Evolutionary conservation across 2,888 invertebrate species (phyloP).

Genomic region (Leptarthrus brevirostris): DNA sequence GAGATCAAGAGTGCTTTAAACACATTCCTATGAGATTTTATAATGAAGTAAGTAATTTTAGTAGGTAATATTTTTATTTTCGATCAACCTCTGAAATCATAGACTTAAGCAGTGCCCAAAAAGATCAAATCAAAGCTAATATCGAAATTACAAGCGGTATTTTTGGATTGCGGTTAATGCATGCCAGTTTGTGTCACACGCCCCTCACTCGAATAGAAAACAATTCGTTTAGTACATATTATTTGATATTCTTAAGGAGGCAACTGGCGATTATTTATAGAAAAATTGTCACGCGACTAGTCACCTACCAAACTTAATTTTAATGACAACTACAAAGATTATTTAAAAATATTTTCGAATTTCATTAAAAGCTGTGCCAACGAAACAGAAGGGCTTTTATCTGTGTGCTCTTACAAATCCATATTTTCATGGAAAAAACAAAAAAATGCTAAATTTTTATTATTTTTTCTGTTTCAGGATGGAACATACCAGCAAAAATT

Average conservation of each 20-base stretch:
- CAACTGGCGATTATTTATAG: constrained; percentile 33
- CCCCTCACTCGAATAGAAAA: constrained; percentile 3
- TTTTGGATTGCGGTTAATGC: not conserved
- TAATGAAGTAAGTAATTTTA: constrained; percentile 70
- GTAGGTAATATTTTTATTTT: not conserved
- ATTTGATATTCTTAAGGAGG: constrained; percentile 18
- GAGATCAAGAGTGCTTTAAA: constrained; percentile 84
- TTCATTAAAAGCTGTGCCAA: too few species aligned
- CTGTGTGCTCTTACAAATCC: too few species aligned
- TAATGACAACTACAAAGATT: constrained; percentile 30
- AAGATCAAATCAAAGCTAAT: not conserved
- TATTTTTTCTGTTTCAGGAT: constrained; percentile 60
- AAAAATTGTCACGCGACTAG: constrained; percentile 27
- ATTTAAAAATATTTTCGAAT: constrained; percentile 37
- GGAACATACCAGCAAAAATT: constrained; percentile 65
- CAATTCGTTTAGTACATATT: constrained; percentile 1
- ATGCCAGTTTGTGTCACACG: not conserved
- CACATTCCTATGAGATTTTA: constrained; percentile 91
- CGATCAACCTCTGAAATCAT: not conserved
- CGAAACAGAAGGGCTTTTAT: too few species aligned
- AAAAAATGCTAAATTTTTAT: too few species aligned
- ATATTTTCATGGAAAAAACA: too few species aligned
- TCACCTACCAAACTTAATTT: constrained; percentile 18
- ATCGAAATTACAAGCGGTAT: too few species aligned
- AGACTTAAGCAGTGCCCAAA: not conserved